Conservation (phyloP, 2,888 invertebrate species). For the Lathronympha strigana region DNA sequence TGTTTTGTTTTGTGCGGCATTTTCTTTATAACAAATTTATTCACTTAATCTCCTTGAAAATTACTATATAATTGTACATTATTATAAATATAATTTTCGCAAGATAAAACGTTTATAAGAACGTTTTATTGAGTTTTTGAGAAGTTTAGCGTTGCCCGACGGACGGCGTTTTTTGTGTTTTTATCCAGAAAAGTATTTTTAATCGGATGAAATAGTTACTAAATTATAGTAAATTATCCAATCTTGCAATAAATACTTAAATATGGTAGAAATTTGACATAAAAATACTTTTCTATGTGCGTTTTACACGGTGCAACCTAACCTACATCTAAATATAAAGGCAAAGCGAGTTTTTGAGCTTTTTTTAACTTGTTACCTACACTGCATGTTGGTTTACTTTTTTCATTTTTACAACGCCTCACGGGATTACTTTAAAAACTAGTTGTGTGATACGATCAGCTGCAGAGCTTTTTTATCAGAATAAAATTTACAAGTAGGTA, state of each 20-base stretch:
- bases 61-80: too few species aligned
- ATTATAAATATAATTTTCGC: too few species aligned
- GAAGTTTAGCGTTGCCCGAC: not conserved
- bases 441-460: too few species aligned
- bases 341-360: constrained; percentile 10
- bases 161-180: not conserved
- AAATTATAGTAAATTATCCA: not conserved
- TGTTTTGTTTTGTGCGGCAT: too few species aligned
- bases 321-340: not conserved
- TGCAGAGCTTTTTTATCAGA: too few species aligned
- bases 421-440: too few species aligned
- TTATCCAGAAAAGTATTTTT: constrained; percentile 5
- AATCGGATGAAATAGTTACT: not conserved
- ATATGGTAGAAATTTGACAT: not conserved
- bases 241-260: not conserved
- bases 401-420: too few species aligned
- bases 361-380: not conserved
- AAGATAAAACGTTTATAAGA: too few species aligned
- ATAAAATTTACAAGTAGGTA: too few species aligned
- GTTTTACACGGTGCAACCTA: not conserved
- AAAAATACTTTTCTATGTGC: not conserved
- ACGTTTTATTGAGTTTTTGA: not conserved
- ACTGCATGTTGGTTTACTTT: too few species aligned
- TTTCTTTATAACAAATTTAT: too few species aligned
- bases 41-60: too few species aligned